Conservation (phyloP, 2,797 vertebrate genomes). For the Xyrichtys novacula region DNA sequence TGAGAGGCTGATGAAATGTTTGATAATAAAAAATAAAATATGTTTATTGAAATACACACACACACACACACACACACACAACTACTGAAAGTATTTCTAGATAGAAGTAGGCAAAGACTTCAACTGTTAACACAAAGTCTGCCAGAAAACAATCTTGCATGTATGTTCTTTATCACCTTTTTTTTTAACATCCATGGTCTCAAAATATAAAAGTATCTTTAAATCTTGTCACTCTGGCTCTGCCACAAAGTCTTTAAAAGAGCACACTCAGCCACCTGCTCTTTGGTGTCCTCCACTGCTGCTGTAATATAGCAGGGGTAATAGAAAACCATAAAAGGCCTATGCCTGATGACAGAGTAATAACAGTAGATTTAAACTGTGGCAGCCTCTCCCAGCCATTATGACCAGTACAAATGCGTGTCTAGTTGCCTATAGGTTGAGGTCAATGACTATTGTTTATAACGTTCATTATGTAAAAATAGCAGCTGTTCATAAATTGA, state of each 20-base stretch:
- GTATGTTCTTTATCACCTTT: background rate
- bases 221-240: conserved; percentile 26
- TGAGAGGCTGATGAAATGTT: conserved; percentile 8
- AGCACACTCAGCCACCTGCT: conserved; percentile 54
- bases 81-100: background rate
- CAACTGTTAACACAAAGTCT: background rate
- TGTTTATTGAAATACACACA: conserved; percentile 7
- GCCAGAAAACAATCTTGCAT: background rate
- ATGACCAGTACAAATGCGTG: conserved; percentile 75
- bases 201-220: conserved; percentile 32
- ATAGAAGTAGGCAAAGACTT: background rate
- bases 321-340: conserved; percentile 74
- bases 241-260: conserved; percentile 51
- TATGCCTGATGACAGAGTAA: conserved; percentile 75
- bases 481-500: conserved; percentile 69
- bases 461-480: conserved; percentile 70
- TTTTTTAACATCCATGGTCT: conserved; percentile 20
- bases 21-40: background rate
- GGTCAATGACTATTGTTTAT: conserved; percentile 79
- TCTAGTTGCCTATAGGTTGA: conserved; percentile 56
- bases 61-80: background rate
- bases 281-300: conserved; percentile 55
- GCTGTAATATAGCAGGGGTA: conserved; percentile 62
- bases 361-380: conserved; percentile 79
- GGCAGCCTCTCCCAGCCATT: conserved; percentile 40